These are phyloP conservation scores for Diadophis punctatus DNA, from an alignment of 2,113 vertebrate species.

Conservation along the genomic window DNA sequence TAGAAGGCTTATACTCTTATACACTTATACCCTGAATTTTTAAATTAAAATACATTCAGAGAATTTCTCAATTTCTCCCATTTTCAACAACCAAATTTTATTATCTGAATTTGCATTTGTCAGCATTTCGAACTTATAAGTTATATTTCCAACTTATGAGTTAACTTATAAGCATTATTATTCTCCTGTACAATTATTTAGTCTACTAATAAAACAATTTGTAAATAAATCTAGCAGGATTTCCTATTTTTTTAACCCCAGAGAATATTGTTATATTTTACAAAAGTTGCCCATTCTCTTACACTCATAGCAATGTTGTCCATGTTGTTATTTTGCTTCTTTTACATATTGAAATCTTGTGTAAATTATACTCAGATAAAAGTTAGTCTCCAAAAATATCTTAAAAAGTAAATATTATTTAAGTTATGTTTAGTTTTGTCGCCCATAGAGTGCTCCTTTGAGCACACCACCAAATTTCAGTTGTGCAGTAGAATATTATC, in stretches of 20 bases:
- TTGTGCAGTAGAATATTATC: neutral
- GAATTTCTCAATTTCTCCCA: neutral
- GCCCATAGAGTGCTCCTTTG: neutral
- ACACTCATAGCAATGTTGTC: neutral
- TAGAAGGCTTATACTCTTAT: neutral
- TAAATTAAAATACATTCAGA: neutral
- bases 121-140: neutral
- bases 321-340: neutral
- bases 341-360: neutral
- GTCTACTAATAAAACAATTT: neutral
- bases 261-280: neutral
- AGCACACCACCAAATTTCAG: neutral
- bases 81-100: neutral
- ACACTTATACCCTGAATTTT: neutral
- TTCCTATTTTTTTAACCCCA: neutral
- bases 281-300: neutral
- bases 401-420: neutral
- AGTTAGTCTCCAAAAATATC: neutral
- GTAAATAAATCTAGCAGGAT: fast-evolving
- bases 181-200: fast-evolving
- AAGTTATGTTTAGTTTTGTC: neutral
- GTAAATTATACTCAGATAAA: neutral
- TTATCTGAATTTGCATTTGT: neutral
- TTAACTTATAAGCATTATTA: neutral
- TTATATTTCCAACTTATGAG: neutral